Evolutionary conservation across 2,797 vertebrate genomes (phyloP).

Genomic region (Darevskia nairensis): DNA sequence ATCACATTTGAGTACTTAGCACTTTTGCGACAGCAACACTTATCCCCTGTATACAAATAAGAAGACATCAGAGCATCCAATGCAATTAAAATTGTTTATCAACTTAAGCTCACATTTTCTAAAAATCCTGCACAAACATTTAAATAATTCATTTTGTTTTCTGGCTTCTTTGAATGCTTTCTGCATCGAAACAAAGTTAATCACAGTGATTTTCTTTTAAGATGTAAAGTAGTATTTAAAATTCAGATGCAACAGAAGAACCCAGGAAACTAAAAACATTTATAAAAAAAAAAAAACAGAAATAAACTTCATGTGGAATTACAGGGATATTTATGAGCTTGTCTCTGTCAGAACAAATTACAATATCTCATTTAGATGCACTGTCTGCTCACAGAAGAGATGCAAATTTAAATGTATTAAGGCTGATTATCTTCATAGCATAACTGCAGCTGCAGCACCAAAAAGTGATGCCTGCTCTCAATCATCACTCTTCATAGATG

Average conservation of each 20-base stretch:
- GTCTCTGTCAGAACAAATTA: constrained; percentile 25
- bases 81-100: constrained; percentile 8
- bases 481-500: neutral
- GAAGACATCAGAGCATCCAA: neutral
- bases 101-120: neutral
- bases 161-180: neutral
- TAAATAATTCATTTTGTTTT: neutral
- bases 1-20: neutral
- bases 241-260: constrained; percentile 1
- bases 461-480: neutral
- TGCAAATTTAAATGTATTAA: constrained; percentile 22
- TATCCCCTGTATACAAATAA: neutral
- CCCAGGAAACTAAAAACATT: neutral
- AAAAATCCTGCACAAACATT: neutral
- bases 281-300: neutral
- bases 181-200: constrained; percentile 7
- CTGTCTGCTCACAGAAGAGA: constrained; percentile 11
- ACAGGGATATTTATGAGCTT: constrained; percentile 1
- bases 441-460: neutral
- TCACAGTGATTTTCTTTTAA: constrained; percentile 17
- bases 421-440: constrained; percentile 17
- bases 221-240: neutral
- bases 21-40: neutral
- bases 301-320: neutral
- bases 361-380: constrained; percentile 4